A percentile compares a stretch with the other conserved stretches of the same genome.
phyloP scores from a whole-genome alignment of 2,888 invertebrate species.

The Lapara coniferarum region DNA sequence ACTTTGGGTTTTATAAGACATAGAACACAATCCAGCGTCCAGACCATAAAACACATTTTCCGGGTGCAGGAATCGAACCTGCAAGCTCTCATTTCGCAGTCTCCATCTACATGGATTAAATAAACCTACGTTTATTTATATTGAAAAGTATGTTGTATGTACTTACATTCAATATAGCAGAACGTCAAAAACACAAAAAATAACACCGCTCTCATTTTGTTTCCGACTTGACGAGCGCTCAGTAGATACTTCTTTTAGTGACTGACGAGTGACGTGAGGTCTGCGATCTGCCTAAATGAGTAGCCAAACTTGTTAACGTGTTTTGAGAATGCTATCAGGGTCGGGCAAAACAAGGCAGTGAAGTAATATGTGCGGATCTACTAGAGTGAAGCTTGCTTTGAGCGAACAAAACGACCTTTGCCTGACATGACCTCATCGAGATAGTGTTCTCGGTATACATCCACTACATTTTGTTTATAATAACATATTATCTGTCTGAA shows the following conservation, averaged over 20 bases:
- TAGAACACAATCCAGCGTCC: too few species aligned
- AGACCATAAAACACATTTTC: too few species aligned
- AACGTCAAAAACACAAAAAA: slow-evolving; percentile 61
- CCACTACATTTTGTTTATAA: slow-evolving; percentile 45
- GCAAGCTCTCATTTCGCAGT: too few species aligned
- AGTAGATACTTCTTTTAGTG: slow-evolving; percentile 32
- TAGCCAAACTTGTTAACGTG: slow-evolving; percentile 33
- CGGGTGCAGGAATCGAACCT: too few species aligned
- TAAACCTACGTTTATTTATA: too few species aligned
- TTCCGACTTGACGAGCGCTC: slow-evolving; percentile 38
- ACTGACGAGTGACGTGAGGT: slow-evolving; percentile 38
- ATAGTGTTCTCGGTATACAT: slow-evolving; percentile 53
- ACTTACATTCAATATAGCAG: slow-evolving; percentile 70
- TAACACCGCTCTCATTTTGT: slow-evolving; percentile 60
- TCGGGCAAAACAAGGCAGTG: slow-evolving; percentile 41
- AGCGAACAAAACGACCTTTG: slow-evolving; percentile 56
- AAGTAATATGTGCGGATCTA: slow-evolving; percentile 29
- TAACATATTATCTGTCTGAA: not conserved
- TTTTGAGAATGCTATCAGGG: slow-evolving; percentile 45
- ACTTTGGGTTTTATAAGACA: too few species aligned
- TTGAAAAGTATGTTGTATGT: slow-evolving; percentile 24
- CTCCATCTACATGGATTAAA: too few species aligned
- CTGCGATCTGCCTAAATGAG: slow-evolving; percentile 38
- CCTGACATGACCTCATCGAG: slow-evolving; percentile 60
- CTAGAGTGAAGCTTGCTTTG: slow-evolving; percentile 34